Conservation (phyloP, 2,888 invertebrate species). For the Chymomyza fuscimana region DNA sequence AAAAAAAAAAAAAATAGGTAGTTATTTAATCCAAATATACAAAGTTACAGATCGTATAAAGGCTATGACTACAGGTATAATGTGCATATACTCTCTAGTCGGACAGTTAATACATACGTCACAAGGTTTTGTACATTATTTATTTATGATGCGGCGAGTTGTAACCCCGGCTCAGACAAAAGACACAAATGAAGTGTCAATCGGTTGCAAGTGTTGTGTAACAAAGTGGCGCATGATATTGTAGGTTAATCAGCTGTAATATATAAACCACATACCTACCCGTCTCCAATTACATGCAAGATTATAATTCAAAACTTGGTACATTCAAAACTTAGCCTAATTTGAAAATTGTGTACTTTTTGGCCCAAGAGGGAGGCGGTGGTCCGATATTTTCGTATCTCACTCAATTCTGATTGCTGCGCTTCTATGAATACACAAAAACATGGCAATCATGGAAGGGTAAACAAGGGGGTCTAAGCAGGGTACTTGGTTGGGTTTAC, state of each 20-base stretch:
- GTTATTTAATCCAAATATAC: too few species aligned
- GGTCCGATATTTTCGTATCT: background rate
- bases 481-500: constrained; percentile 4
- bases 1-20: too few species aligned
- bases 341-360: constrained; percentile 71
- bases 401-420: background rate
- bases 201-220: constrained; percentile 21
- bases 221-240: constrained; percentile 35
- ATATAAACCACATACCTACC: constrained; percentile 22
- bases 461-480: background rate
- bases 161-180: background rate
- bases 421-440: too few species aligned
- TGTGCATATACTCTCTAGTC: too few species aligned
- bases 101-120: too few species aligned
- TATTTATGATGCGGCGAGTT: background rate
- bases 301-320: constrained; percentile 51
- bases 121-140: too few species aligned
- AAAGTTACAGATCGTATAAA: too few species aligned
- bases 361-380: background rate
- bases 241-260: constrained; percentile 60
- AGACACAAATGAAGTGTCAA: background rate
- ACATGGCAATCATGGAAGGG: too few species aligned
- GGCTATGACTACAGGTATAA: too few species aligned
- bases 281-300: constrained; percentile 32
- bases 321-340: constrained; percentile 75